phyloP scores from a whole-genome alignment of 1,140 invertebrate genomes.

The Wiebesia pumilae region DNA sequence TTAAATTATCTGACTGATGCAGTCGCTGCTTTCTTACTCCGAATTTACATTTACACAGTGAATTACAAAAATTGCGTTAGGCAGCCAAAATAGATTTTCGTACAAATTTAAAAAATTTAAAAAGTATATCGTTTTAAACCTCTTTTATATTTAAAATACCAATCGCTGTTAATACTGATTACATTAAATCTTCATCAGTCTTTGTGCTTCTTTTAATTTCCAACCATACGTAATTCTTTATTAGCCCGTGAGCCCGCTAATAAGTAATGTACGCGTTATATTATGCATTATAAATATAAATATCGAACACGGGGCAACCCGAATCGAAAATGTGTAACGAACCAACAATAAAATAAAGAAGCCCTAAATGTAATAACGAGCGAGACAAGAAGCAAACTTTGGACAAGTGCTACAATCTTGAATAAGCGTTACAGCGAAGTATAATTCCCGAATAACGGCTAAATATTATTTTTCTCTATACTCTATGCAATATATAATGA shows the following conservation, averaged over 20 bases:
- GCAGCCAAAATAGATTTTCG: slow-evolving; percentile 66
- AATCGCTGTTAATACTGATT: slow-evolving; percentile 71
- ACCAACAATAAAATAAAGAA: slow-evolving; percentile 57
- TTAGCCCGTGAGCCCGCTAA: slow-evolving; percentile 20
- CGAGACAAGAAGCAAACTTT: slow-evolving; percentile 60
- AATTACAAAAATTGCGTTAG: slow-evolving; percentile 60
- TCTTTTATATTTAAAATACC: slow-evolving; percentile 63
- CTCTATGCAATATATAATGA: slow-evolving; percentile 48
- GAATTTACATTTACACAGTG: slow-evolving; percentile 56
- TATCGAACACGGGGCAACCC: slow-evolving; percentile 43
- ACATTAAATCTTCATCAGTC: slow-evolving; percentile 68
- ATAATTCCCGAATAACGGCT: slow-evolving; percentile 54
- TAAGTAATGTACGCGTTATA: slow-evolving; percentile 43
- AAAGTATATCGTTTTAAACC: slow-evolving; percentile 57
- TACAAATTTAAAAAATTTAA: slow-evolving; percentile 59
- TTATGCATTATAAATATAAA: slow-evolving; percentile 40
- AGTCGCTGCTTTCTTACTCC: slow-evolving; percentile 29
- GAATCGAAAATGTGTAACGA: slow-evolving; percentile 56
- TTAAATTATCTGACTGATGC: slow-evolving; percentile 24
- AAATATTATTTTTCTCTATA: slow-evolving; percentile 50
- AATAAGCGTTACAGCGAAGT: slow-evolving; percentile 56
- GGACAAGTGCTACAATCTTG: slow-evolving; percentile 62
- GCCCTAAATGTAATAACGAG: slow-evolving; percentile 18
- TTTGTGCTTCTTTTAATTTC: slow-evolving; percentile 56
- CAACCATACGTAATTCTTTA: slow-evolving; percentile 18